Base-by-base conservation (phyloP, 92 coral and sea anemone genomes). In the Porites lobata region DNA sequence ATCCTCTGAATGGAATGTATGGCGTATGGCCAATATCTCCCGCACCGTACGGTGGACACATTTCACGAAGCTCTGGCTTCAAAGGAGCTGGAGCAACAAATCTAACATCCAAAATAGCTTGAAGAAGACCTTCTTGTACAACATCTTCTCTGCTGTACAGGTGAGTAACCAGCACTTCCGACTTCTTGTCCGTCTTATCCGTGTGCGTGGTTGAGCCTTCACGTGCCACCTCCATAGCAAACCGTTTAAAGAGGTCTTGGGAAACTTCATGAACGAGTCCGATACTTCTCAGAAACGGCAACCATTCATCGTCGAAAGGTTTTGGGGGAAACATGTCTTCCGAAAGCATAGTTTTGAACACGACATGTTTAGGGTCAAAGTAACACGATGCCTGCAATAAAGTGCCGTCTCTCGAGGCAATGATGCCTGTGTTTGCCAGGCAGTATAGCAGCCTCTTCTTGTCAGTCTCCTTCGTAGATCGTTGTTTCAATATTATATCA, bases 231-330 rank as follows among this genome's bases (percentile, higher is more conserved):
- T 92, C 93, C 7, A 4, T 54, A 3, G 95, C 95, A 87, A 92
- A 94, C 1, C 0, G 92, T 85, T 13, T 29, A 29, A 29, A 29
- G 32, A 29, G 32, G 32, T 29, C 32, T 29, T 29, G 32, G 32
- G 32, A 29, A 29, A 29, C 32, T 29, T 29, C 32, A 29, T 29
- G 32, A 29, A 29, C 32, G 32, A 29, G 32, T 29, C 98, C 98
- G 52, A 92, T 68, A 1, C 22, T 0, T 15, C 83, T 69, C 76
- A 94, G 64, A 75, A 94, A 94, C 6, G 15, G 4, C 19, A 90
- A 50, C 98, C 98, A 94, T 2, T 68, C 8, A 0, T 29, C 62
- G 50, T 67, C 73, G 72, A 94, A 92, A n/a, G 94, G 98, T 24
- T 64, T 47, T 50, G 92, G 90, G 4, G 95, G 98, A 69, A 92